These are phyloP conservation scores for Lepidurus packardi DNA, from an alignment of 1,140 invertebrate genomes.

Conservation along the genomic window DNA sequence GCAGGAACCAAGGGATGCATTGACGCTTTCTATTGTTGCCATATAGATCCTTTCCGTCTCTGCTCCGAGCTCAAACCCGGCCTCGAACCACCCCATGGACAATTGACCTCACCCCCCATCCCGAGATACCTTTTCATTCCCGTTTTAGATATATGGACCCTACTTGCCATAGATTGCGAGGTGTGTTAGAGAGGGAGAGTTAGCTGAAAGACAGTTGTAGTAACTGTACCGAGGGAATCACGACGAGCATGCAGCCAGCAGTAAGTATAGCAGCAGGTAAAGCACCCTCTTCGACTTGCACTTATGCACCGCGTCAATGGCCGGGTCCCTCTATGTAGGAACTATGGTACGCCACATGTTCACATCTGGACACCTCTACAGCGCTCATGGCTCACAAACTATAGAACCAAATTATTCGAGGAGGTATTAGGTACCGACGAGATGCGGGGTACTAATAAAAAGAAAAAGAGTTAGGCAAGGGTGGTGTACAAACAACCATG, in stretches of 20 bases:
- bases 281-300: background rate
- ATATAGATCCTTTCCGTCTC: background rate
- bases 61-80: background rate
- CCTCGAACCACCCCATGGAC: background rate
- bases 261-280: background rate
- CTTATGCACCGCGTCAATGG: background rate
- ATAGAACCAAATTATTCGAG: background rate
- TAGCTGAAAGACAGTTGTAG: background rate
- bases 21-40: constrained; percentile 21
- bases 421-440: constrained; percentile 6
- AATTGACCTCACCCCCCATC: background rate
- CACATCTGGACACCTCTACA: constrained; percentile 21
- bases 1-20: constrained; percentile 13
- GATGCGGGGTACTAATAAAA: background rate
- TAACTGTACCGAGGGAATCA: background rate
- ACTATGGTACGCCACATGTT: constrained; percentile 8
- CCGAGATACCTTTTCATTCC: constrained; percentile 7
- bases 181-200: background rate
- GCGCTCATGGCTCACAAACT: background rate
- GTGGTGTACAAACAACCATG: constrained; percentile 4
- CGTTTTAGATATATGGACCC: background rate
- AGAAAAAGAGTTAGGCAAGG: background rate
- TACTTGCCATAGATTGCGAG: background rate
- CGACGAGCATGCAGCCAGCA: background rate
- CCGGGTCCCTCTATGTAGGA: background rate